Conservation (phyloP, 2,797 vertebrate genomes). For the Bradypodion pumilum region DNA sequence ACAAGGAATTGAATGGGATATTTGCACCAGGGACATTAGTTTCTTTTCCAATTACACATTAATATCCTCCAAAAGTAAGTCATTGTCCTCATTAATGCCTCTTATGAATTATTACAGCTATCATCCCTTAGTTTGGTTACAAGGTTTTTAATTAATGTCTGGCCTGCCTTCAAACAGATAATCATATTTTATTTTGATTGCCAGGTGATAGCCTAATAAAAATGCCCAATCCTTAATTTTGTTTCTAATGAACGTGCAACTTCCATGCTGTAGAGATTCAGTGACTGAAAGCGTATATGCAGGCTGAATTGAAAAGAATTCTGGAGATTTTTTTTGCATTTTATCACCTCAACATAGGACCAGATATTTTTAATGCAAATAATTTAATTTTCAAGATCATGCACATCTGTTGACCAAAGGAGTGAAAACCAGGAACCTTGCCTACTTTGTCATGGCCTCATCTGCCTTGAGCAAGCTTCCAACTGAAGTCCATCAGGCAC, state of each 20-base stretch:
- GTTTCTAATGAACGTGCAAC: slow-evolving; percentile 70
- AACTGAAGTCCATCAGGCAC: too few species aligned
- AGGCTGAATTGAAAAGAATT: slow-evolving; percentile 65
- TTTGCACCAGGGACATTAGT: slow-evolving; percentile 38
- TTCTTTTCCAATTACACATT: slow-evolving; percentile 37
- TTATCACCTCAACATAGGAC: slow-evolving; percentile 50
- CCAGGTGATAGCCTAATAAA: slow-evolving; percentile 65
- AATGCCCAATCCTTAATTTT: slow-evolving; percentile 65
- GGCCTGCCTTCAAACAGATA: slow-evolving; percentile 61
- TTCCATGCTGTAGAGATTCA: slow-evolving; percentile 59
- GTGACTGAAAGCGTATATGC: slow-evolving; percentile 52
- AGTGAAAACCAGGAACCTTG: too few species aligned
- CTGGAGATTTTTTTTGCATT: slow-evolving; percentile 66
- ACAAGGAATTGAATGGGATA: slow-evolving; percentile 42
- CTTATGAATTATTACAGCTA: slow-evolving; percentile 60
- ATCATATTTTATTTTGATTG: slow-evolving; percentile 68
- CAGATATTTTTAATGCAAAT: slow-evolving; percentile 29
- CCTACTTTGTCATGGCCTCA: too few species aligned
- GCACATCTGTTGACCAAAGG: neutral
- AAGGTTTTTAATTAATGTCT: slow-evolving; percentile 68
- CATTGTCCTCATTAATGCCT: slow-evolving; percentile 58
- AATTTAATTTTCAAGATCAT: slow-evolving; percentile 25
- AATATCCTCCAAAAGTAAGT: slow-evolving; percentile 56
- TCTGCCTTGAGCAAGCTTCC: too few species aligned
- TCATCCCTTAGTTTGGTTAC: slow-evolving; percentile 55